phyloP scores from a whole-genome alignment of 2,888 invertebrate species.

The Trisateles emortualis region DNA sequence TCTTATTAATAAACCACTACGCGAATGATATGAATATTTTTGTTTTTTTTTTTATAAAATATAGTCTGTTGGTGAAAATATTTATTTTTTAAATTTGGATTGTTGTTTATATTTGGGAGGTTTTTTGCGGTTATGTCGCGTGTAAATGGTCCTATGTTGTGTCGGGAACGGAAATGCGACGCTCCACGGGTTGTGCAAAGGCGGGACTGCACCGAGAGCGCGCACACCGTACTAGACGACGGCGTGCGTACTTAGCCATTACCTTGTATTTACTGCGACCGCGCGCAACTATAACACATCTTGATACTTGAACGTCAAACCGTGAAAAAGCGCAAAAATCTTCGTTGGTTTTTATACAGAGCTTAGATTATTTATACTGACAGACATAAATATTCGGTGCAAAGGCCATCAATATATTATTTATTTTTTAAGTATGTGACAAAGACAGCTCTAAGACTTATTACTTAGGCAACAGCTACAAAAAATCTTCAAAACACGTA shows the following conservation, averaged over 20 bases:
- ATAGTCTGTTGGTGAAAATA: conserved; percentile 78
- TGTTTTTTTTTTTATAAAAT: conserved; percentile 73
- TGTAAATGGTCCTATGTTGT: conserved; percentile 74
- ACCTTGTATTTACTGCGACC: conserved; percentile 86
- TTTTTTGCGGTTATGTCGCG: conserved; percentile 81
- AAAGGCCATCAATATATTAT: too few species aligned
- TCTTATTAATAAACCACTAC: conserved; percentile 45
- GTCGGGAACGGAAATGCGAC: conserved; percentile 82
- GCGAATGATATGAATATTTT: conserved; percentile 67
- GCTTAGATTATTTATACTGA: too few species aligned
- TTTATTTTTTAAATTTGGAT: conserved; percentile 56
- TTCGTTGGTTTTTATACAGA: too few species aligned
- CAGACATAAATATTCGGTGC: too few species aligned
- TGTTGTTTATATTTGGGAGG: conserved; percentile 75
- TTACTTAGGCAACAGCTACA: too few species aligned
- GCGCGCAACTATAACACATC: conserved; percentile 56
- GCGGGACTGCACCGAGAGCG: conserved; percentile 85
- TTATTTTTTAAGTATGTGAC: too few species aligned
- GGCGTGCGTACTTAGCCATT: conserved; percentile 87
- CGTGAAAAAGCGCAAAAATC: too few species aligned
- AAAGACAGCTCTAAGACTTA: too few species aligned
- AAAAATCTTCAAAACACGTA: too few species aligned
- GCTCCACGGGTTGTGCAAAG: conserved; percentile 85
- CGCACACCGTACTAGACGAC: conserved; percentile 85
- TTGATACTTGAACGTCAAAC: conserved; percentile 65